Conservation (phyloP, 2,797 vertebrate species). For the Chelon auratus region DNA sequence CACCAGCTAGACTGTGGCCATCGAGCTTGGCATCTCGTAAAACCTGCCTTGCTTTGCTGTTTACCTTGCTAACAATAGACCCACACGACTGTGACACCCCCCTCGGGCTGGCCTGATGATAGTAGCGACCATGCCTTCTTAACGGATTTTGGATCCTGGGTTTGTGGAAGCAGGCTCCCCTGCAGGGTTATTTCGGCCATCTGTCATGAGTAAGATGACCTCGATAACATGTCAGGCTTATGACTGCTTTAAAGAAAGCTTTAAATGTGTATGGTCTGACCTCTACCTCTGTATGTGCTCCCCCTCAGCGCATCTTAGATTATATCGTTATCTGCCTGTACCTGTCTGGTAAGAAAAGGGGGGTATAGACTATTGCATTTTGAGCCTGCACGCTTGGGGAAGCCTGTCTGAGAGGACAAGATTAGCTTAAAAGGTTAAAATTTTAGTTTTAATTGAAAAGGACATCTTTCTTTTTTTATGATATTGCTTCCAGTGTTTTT, state of each 20-base stretch:
- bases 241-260: background rate
- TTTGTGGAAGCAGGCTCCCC: constrained; percentile 5
- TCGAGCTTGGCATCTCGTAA: constrained; percentile 24
- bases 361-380: background rate
- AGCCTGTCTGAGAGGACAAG: background rate
- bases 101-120: background rate
- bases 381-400: constrained; percentile 3
- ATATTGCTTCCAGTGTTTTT: background rate
- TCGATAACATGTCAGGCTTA: constrained; percentile 17
- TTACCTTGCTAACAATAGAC: background rate
- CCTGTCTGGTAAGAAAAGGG: background rate
- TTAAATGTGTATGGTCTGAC: background rate
- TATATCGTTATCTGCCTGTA: background rate
- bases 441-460: background rate
- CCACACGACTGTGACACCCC: background rate
- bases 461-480: background rate
- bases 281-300: background rate
- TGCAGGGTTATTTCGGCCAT: constrained; percentile 8
- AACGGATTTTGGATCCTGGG: background rate
- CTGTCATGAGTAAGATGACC: constrained; percentile 19
- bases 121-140: background rate
- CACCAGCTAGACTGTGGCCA: constrained; percentile 20
- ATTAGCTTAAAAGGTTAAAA: background rate
- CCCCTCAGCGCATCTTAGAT: background rate
- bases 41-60: background rate